Evolutionary conservation across 2,113 vertebrate species (phyloP).

Genomic region (Scytalopus superciliaris): DNA sequence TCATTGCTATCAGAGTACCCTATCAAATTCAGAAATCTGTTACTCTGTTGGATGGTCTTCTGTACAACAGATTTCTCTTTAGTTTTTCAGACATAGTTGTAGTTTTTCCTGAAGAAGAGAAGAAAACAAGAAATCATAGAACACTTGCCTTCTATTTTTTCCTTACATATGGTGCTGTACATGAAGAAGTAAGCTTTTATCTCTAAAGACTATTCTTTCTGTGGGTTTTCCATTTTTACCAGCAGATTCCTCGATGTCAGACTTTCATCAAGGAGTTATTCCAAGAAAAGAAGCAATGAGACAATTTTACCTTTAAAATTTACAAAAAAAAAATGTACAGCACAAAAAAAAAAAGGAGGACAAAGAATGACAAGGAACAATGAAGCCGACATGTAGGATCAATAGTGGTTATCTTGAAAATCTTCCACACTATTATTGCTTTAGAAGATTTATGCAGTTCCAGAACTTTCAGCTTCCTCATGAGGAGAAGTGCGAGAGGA

Average conservation of each 20-base stretch:
- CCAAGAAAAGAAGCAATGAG: not conserved
- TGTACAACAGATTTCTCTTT: not conserved
- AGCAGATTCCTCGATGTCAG: not conserved
- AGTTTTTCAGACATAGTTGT: not conserved
- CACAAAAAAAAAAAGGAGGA: not conserved
- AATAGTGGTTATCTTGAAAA: not conserved
- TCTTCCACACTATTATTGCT: not conserved
- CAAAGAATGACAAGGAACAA: not conserved
- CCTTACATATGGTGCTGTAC: not conserved
- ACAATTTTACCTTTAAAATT: not conserved
- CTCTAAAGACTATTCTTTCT: not conserved
- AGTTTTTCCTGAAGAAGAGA: not conserved
- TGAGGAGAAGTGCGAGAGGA: not conserved
- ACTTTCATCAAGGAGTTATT: not conserved
- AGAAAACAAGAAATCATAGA: slow-evolving; percentile 6
- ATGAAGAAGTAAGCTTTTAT: not conserved
- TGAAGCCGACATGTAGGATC: not conserved
- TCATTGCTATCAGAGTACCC: not conserved
- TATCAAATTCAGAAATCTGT: not conserved
- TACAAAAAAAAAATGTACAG: not conserved
- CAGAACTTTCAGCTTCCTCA: not conserved
- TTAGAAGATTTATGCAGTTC: not conserved
- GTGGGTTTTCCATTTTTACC: not conserved
- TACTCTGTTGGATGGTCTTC: not conserved
- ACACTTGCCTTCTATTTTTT: not conserved